Evolutionary conservation across 30 jellyfish, hydroid and myxozoan species (phyloP), one percentile per base, ranked within the genome.

Genomic region (Hydractinia symbiolongicarpus): DNA sequence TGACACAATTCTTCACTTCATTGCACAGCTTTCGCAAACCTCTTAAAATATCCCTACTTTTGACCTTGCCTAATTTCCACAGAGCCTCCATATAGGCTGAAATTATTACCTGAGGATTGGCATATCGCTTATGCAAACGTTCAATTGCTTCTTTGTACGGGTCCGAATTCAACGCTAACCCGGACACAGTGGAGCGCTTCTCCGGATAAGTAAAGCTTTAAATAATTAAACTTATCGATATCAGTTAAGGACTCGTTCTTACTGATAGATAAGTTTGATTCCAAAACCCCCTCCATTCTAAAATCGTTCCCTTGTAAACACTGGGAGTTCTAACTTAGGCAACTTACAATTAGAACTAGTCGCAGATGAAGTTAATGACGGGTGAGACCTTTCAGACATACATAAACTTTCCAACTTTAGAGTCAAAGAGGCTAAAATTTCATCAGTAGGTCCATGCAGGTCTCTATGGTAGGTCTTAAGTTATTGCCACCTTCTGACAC

Each of bases 261-360:
- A 30, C 2, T 30, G 44, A 30, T 30, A 30, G 44, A 30, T 7
- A 67, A 58, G 15, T 17, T 21, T 67, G 78, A 61, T 79, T 84
- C 84, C 86, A 57, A 61, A 79, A 77, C 16, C 82, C 52, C n/a
- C 40, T 61, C 82, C 86, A 79, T 17, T 56, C 86, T 61, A 55
- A 50, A 10, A 82, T 82, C 20, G 60, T 79, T 66, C 83, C 84
- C 20, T 57, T 30, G 44, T 44, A 8, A 79, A 62, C 0, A 57
- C 61, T 19, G 86, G 86, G n/a, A 55, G 21, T 49, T 79, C 82
- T 21, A 79, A 61, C 61, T 79, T 79, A 19, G 84, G 86, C 19
- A 79, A 79, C 40, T 50, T 4, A 79, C 57, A 72, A 50, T 72
- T 72, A 20, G 61, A 17, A 30, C 44, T 30, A 30, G 2, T 30